Conservation (phyloP, 1,140 invertebrate genomes). For the Philaenus spumarius region DNA sequence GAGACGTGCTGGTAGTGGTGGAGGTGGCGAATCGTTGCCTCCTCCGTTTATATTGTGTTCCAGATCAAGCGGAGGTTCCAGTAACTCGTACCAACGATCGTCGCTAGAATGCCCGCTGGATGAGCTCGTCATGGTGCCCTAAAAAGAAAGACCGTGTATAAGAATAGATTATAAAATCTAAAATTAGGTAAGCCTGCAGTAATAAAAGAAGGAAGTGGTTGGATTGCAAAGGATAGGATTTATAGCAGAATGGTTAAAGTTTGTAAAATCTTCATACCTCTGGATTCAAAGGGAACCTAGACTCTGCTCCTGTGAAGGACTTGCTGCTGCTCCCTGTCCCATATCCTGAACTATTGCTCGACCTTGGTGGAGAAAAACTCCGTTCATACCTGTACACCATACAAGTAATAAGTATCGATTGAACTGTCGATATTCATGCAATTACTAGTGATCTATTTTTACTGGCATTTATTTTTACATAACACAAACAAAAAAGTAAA, state of each 20-base stretch:
- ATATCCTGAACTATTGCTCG: constrained; percentile 75
- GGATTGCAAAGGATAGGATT: neutral
- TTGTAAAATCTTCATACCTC: constrained; percentile 29
- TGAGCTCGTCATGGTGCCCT: constrained; percentile 53
- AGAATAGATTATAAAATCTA: no score
- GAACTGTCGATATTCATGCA: no score
- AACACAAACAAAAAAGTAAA: no score
- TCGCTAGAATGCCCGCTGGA: constrained; percentile 59
- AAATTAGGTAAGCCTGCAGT: neutral
- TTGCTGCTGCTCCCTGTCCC: constrained; percentile 71
- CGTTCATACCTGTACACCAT: constrained; percentile 58
- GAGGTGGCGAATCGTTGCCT: constrained; percentile 40
- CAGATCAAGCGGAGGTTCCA: constrained; percentile 38
- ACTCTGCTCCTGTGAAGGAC: constrained; percentile 50
- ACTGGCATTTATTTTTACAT: no score
- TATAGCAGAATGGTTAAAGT: neutral
- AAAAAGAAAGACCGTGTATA: no score
- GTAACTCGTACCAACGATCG: constrained; percentile 57
- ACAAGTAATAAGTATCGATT: no score
- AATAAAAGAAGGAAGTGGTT: neutral
- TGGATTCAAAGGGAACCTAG: constrained; percentile 43
- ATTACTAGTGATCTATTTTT: no score
- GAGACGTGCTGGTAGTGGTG: constrained; percentile 43
- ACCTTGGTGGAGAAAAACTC: constrained; percentile 73
- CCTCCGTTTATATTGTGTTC: constrained; percentile 24